Conservation (phyloP, 1,140 invertebrate genomes). For the Agraylea sexmaculata region DNA sequence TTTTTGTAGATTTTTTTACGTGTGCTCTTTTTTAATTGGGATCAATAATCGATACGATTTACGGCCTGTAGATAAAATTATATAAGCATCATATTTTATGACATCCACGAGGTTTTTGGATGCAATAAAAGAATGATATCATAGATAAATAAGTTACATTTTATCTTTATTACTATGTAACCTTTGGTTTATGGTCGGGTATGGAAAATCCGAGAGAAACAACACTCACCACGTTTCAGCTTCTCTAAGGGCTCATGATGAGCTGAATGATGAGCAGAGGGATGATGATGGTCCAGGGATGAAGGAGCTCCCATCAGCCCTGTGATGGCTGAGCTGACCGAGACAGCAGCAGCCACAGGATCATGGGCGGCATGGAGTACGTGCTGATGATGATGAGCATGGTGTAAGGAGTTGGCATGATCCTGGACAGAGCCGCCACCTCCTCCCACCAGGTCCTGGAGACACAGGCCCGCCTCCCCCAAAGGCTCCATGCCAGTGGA, state of each 20-base stretch:
- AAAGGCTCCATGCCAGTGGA: slow-evolving; percentile 49
- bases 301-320: slow-evolving; percentile 51
- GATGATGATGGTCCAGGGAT: slow-evolving; percentile 47
- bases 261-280: slow-evolving; percentile 43
- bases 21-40: too few relatives aligned
- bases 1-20: too few relatives aligned
- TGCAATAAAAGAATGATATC: too few relatives aligned
- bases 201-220: not conserved
- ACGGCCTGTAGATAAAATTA: too few relatives aligned
- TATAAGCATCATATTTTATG: too few relatives aligned
- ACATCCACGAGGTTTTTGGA: too few relatives aligned
- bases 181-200: too few relatives aligned
- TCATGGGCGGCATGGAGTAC: slow-evolving; percentile 41
- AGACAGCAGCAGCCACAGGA: slow-evolving; percentile 46
- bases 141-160: too few relatives aligned
- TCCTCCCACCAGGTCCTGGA: slow-evolving; percentile 56
- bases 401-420: slow-evolving; percentile 38
- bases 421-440: slow-evolving; percentile 34
- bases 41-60: too few relatives aligned
- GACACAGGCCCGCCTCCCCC: slow-evolving; percentile 53
- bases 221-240: slow-evolving; percentile 64
- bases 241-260: slow-evolving; percentile 70
- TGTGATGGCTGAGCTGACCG: slow-evolving; percentile 51
- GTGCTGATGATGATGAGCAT: slow-evolving; percentile 26
- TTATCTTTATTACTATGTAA: too few relatives aligned